A percentile compares a stretch with the other conserved stretches of the same genome.
phyloP scores from a whole-genome alignment of 92 coral and sea anemone species.

The Phenganax subtilis region DNA sequence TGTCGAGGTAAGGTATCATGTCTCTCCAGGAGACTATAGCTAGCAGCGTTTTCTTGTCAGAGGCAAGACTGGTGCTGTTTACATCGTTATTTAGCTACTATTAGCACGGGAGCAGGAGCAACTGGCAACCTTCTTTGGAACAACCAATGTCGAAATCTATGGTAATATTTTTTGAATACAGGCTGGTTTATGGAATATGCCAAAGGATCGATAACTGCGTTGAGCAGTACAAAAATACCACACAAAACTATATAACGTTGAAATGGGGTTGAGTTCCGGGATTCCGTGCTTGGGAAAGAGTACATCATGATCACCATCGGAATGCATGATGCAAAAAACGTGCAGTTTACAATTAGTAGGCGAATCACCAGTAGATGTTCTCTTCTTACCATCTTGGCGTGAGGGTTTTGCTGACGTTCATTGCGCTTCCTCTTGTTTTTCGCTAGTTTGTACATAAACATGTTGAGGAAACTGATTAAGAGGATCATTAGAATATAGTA shows the following conservation, averaged over 20 bases:
- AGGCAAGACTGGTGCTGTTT: too few relatives aligned
- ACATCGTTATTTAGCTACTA: too few relatives aligned
- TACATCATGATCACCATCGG: neutral
- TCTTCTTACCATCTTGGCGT: neutral
- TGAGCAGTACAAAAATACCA: neutral
- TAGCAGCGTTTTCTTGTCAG: too few relatives aligned
- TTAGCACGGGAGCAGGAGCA: too few relatives aligned
- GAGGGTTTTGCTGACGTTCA: neutral
- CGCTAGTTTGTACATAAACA: slow-evolving; percentile 7
- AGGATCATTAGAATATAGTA: neutral
- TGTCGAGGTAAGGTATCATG: too few relatives aligned
- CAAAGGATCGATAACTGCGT: slow-evolving; percentile 4
- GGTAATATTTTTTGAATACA: neutral
- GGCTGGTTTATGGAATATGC: neutral
- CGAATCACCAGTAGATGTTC: slow-evolving; percentile 15
- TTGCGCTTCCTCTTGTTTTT: neutral
- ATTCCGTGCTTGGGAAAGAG: neutral
- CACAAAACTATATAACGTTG: neutral
- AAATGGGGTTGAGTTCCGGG: neutral
- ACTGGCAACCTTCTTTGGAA: too few relatives aligned
- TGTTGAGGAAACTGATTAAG: neutral
- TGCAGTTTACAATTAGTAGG: neutral
- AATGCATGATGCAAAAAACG: slow-evolving; percentile 3
- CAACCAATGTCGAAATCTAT: too few relatives aligned
- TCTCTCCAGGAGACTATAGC: too few relatives aligned